phyloP scores from a whole-genome alignment of 2,888 invertebrate genomes.

The Xylota sylvarum region DNA sequence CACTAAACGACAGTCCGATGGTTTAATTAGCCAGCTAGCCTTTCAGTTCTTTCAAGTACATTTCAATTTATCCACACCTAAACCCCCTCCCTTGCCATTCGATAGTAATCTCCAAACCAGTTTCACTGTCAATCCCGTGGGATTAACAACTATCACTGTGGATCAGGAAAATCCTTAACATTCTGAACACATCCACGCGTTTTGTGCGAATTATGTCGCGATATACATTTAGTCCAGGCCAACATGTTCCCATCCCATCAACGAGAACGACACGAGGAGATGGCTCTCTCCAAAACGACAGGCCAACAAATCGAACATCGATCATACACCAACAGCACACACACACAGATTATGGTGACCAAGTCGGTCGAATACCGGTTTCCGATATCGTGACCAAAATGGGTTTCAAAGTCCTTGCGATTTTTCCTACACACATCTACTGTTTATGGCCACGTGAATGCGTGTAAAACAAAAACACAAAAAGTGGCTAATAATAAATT shows the following conservation, averaged over 20 bases:
- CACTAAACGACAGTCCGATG: conserved; percentile 35
- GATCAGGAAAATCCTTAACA: conserved; percentile 62
- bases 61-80: conserved; percentile 33
- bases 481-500: conserved; percentile 12
- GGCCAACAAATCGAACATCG: conserved; percentile 68
- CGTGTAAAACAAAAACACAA: conserved; percentile 1
- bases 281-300: conserved; percentile 34
- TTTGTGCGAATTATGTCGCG: conserved; percentile 62
- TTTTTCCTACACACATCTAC: conserved; percentile 31
- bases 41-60: conserved; percentile 42
- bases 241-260: conserved; percentile 47
- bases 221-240: conserved; percentile 37
- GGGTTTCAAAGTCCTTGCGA: conserved; percentile 63
- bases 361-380: no score
- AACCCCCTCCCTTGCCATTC: conserved; percentile 20
- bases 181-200: conserved; percentile 38
- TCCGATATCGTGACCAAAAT: conserved; percentile 51
- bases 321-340: conserved; percentile 45
- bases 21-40: conserved; percentile 57
- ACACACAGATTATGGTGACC: conserved; percentile 20
- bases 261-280: conserved; percentile 15
- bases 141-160: conserved; percentile 31
- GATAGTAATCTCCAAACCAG: conserved; percentile 48
- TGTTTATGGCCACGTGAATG: not conserved
- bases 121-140: conserved; percentile 75